These are phyloP conservation scores for Xiphophorus couchianus DNA, from an alignment of 2,113 vertebrate genomes.

Conservation along the genomic window DNA sequence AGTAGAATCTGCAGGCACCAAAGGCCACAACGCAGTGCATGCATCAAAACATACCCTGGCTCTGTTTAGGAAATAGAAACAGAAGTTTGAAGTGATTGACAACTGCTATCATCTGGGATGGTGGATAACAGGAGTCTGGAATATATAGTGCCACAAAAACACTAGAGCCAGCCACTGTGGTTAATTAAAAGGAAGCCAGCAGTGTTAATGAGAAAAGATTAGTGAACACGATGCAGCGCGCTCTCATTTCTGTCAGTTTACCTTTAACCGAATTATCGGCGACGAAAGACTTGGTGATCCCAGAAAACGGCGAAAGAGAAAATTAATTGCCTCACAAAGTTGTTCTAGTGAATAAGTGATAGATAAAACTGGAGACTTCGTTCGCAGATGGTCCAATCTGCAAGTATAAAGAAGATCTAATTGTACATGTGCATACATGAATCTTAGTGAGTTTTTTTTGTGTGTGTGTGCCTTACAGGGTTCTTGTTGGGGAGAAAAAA, in stretches of 20 bases:
- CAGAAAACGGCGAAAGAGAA: conserved; percentile 10
- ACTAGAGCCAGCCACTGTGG: conserved; percentile 51
- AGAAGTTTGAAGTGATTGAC: conserved; percentile 54
- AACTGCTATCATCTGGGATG: conserved; percentile 60
- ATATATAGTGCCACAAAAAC: conserved; percentile 44
- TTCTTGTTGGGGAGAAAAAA: not conserved
- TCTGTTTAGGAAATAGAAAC: conserved; percentile 43
- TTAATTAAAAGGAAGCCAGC: conserved; percentile 67
- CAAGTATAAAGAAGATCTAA: not conserved
- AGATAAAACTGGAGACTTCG: not conserved
- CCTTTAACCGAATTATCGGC: conserved; percentile 56
- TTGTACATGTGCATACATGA: not conserved
- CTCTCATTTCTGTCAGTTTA: conserved; percentile 46
- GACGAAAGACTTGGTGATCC: conserved; percentile 44
- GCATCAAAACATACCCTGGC: conserved; percentile 15
- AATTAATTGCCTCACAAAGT: conserved; percentile 14
- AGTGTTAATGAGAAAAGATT: conserved; percentile 59
- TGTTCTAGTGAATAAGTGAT: not conserved
- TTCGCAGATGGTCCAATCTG: not conserved
- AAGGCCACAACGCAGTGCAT: not conserved
- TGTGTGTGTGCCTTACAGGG: not conserved
- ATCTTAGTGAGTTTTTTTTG: not conserved
- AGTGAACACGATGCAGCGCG: conserved; percentile 25
- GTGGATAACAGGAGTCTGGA: conserved; percentile 48
- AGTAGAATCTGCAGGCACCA: not conserved